Evolutionary conservation across 2,797 vertebrate species (phyloP).

Genomic region (Parauchenoglanis punctatus): DNA sequence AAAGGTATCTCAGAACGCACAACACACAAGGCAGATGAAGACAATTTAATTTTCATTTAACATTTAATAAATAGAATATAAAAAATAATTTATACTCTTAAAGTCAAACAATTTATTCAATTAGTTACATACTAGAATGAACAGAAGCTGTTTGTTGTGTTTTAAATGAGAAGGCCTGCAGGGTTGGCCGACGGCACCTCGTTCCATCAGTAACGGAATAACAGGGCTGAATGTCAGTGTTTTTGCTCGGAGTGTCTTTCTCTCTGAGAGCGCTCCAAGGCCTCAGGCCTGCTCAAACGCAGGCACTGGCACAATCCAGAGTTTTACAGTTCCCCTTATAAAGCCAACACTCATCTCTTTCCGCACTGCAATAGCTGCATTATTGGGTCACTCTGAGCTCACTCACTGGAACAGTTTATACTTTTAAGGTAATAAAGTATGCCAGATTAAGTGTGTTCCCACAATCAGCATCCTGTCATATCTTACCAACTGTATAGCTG

Average conservation of each 20-base stretch:
- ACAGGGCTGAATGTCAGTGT: conserved; percentile 32
- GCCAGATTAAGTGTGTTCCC: neutral
- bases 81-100: neutral
- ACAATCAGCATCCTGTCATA: neutral
- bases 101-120: neutral
- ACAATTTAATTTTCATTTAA: neutral
- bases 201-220: conserved; percentile 17
- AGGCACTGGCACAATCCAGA: conserved; percentile 14
- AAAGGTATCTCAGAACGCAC: neutral
- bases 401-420: conserved; percentile 24
- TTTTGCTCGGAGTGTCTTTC: conserved; percentile 13
- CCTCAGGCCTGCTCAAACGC: conserved; percentile 34
- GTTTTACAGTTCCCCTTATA: conserved; percentile 5
- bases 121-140: neutral
- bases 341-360: neutral
- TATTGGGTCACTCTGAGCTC: neutral
- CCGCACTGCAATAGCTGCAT: neutral
- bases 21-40: neutral
- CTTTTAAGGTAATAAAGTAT: neutral
- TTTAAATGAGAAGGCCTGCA: conserved; percentile 24
- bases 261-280: conserved; percentile 35
- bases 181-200: conserved; percentile 22
- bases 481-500: neutral
- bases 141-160: conserved; percentile 2
- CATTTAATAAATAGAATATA: neutral